These are phyloP conservation scores for Hylaea fasciaria DNA, from an alignment of 2,888 invertebrate genomes.

Conservation along the genomic window DNA sequence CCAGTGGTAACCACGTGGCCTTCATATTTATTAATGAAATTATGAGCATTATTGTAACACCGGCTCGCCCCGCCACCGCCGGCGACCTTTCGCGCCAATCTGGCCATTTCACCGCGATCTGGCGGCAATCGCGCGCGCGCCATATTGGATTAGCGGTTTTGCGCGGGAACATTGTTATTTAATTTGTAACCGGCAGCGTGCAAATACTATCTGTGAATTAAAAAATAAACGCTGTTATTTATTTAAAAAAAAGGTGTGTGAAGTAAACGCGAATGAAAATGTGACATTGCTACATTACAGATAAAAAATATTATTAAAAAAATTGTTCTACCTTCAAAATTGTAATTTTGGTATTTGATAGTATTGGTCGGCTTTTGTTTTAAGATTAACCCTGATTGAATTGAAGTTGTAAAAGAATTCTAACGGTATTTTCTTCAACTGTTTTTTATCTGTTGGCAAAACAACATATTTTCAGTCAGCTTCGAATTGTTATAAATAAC, in stretches of 20 bases:
- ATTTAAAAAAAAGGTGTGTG: conserved; percentile 1
- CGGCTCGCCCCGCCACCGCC: conserved; percentile 59
- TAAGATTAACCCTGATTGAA: too few species aligned
- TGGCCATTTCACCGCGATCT: conserved; percentile 74
- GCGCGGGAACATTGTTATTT: conserved; percentile 28
- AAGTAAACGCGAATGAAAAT: too few species aligned
- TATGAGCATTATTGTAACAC: conserved; percentile 36
- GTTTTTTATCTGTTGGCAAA: neutral
- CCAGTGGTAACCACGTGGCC: conserved; percentile 34
- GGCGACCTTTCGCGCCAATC: conserved; percentile 64
- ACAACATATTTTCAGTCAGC: conserved; percentile 2
- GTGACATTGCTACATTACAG: too few species aligned
- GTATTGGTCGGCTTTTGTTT: too few species aligned
- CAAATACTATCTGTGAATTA: neutral
- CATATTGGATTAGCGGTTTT: conserved; percentile 20
- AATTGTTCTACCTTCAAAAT: too few species aligned
- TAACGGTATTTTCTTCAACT: too few species aligned
- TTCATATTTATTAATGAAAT: conserved; percentile 38
- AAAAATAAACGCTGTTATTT: neutral
- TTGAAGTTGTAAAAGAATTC: too few species aligned
- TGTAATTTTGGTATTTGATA: too few species aligned
- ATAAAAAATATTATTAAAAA: too few species aligned
- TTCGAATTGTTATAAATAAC: neutral
- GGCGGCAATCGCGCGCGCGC: conserved; percentile 61
- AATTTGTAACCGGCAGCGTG: neutral